phyloP scores from a whole-genome alignment of 2,888 invertebrate species.

The Apodemia zela region DNA sequence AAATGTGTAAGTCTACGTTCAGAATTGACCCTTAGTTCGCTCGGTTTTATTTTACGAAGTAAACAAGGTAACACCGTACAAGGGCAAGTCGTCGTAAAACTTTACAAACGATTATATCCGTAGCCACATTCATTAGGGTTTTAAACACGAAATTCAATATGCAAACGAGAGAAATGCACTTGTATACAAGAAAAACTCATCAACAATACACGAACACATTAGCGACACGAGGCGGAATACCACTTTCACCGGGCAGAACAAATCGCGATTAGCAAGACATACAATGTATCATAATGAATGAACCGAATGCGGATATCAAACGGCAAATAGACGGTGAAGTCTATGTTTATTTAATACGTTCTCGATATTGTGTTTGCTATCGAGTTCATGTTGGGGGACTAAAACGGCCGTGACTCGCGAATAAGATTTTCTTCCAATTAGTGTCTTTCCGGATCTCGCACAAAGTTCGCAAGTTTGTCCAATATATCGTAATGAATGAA shows the following conservation, averaged over 20 bases:
- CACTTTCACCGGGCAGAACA: conserved; percentile 32
- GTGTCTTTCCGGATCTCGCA: too few species aligned
- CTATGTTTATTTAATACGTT: conserved; percentile 13
- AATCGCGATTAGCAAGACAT: conserved; percentile 29
- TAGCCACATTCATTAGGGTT: conserved; percentile 8
- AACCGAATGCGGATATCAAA: conserved; percentile 25
- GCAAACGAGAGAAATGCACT: conserved; percentile 22
- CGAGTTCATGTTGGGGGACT: neutral
- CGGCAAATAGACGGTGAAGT: conserved; percentile 11
- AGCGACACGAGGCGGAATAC: conserved; percentile 31
- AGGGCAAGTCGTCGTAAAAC: neutral
- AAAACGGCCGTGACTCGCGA: neutral
- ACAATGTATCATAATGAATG: conserved; percentile 27
- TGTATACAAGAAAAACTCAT: conserved; percentile 32
- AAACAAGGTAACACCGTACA: neutral
- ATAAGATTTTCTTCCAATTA: neutral
- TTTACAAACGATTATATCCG: neutral
- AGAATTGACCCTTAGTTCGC: neutral
- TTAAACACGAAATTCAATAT: conserved; percentile 10
- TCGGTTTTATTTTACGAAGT: neutral
- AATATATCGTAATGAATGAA: too few species aligned
- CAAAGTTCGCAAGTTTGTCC: too few species aligned
- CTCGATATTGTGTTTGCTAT: neutral
- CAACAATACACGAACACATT: conserved; percentile 35
- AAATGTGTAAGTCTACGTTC: neutral